Conservation (phyloP, 2,797 vertebrate species). For the Danio aesculapii region DNA sequence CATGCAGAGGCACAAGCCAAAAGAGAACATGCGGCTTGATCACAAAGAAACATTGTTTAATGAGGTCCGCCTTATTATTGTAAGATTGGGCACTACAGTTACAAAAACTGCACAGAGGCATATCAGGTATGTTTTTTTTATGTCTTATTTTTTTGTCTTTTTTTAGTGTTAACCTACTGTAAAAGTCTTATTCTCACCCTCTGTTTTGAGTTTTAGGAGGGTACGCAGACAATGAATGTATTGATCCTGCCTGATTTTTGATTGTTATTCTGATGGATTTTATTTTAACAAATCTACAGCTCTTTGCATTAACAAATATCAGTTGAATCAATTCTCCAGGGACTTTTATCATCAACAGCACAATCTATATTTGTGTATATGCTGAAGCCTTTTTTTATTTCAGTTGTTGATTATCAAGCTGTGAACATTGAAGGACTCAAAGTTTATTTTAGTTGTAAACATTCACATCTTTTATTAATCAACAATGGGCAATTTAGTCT, state of each 20-base stretch:
- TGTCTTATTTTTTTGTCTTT: conserved; percentile 28
- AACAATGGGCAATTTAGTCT: conserved; percentile 3
- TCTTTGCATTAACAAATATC: not conserved
- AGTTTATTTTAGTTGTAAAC: conserved; percentile 20
- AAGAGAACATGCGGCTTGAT: conserved; percentile 31
- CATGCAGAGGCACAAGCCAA: conserved; percentile 27
- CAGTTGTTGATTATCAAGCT: conserved; percentile 17
- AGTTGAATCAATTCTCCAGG: not conserved
- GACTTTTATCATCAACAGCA: not conserved
- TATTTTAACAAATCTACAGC: conserved; percentile 8
- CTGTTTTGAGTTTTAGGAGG: conserved; percentile 63
- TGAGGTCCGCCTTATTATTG: not conserved
- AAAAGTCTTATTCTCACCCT: conserved; percentile 68
- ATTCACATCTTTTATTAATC: conserved; percentile 13
- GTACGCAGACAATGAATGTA: conserved; percentile 82
- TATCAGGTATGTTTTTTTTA: conserved; percentile 12
- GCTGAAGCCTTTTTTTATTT: not conserved
- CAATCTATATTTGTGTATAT: not conserved
- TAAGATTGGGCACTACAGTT: conserved; percentile 11
- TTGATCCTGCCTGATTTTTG: conserved; percentile 72
- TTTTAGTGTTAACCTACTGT: conserved; percentile 56
- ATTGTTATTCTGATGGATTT: conserved; percentile 61
- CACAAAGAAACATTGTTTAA: conserved; percentile 21
- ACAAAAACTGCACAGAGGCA: conserved; percentile 61
- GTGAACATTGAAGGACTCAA: conserved; percentile 12